Conservation (phyloP, 2,888 invertebrate species). For the Sycophila texana region DNA sequence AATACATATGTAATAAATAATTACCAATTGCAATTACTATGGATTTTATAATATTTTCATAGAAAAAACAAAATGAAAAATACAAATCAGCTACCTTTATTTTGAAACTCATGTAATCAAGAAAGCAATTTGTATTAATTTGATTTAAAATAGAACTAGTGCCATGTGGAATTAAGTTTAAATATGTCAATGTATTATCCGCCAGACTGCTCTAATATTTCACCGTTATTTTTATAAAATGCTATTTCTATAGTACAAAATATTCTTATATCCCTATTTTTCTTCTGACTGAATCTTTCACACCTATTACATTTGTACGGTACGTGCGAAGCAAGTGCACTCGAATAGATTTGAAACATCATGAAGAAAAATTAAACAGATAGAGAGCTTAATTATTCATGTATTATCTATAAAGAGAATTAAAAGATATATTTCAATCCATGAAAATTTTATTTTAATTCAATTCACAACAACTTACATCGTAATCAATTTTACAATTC, state of each 20-base stretch:
- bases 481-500: conserved; percentile 38
- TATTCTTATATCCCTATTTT: conserved; percentile 45
- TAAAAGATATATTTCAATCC: conserved; percentile 61
- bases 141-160: conserved; percentile 28
- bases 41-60: conserved; percentile 54
- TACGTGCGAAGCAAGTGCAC: conserved; percentile 27
- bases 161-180: conserved; percentile 36
- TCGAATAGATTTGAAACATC: conserved; percentile 3
- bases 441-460: conserved; percentile 44
- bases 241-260: conserved; percentile 46
- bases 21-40: conserved; percentile 35
- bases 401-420: conserved; percentile 56
- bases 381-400: conserved; percentile 51
- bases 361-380: conserved; percentile 23
- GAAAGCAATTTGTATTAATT: conserved; percentile 26
- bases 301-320: conserved; percentile 43
- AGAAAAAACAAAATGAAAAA: conserved; percentile 48
- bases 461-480: conserved; percentile 44
- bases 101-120: conserved; percentile 27
- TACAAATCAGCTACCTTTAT: conserved; percentile 17
- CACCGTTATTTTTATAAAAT: conserved; percentile 48
- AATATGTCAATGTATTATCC: conserved; percentile 4
- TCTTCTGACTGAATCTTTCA: conserved; percentile 2
- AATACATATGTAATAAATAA: conserved; percentile 34
- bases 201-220: conserved; percentile 43